Conservation (phyloP, 2,888 invertebrate species). For the Macroteleia sp. region DNA sequence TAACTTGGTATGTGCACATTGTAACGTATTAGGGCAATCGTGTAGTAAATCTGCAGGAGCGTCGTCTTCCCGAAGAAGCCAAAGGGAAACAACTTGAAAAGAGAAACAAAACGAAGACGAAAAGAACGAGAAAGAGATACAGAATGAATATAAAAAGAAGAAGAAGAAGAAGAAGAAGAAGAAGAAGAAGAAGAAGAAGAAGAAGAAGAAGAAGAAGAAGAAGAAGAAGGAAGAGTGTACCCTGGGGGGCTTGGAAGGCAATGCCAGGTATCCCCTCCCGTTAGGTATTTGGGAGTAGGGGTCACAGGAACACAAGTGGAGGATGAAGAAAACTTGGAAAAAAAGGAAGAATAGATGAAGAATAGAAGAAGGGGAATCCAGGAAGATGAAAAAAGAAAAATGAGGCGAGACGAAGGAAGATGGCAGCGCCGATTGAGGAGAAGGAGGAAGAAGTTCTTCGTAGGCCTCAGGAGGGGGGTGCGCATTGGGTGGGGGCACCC, state of each 20-base stretch:
- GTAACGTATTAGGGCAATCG: conserved; percentile 41
- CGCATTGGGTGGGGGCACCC: conserved; percentile 77
- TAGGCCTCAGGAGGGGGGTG: conserved; percentile 50
- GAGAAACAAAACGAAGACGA: conserved; percentile 16
- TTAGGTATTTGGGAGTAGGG: conserved; percentile 55
- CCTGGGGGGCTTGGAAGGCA: too few species aligned
- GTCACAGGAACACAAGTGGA: conserved; percentile 43
- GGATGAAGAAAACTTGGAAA: conserved; percentile 58
- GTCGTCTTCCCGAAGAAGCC: conserved; percentile 21
- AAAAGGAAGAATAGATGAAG: conserved; percentile 54
- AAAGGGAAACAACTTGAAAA: conserved; percentile 22
- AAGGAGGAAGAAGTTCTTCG: conserved; percentile 59
- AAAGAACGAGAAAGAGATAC: neutral
- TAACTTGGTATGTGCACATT: too few species aligned
- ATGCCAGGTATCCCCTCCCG: conserved; percentile 35
- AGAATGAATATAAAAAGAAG: too few species aligned
- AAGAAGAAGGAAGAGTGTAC: conserved; percentile 16
- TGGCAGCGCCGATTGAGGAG: conserved; percentile 48
- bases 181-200: too few species aligned
- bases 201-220: conserved; percentile 22
- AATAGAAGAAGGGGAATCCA: conserved; percentile 58
- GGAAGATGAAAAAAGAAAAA: conserved; percentile 57
- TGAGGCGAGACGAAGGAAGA: conserved; percentile 44
- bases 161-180: too few species aligned
- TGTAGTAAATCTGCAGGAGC: conserved; percentile 57